A percentile compares a stretch with the other conserved stretches of the same genome.
Conservation (phyloP, 2,113 vertebrate genomes). For the Prochilodus magdalenae region DNA sequence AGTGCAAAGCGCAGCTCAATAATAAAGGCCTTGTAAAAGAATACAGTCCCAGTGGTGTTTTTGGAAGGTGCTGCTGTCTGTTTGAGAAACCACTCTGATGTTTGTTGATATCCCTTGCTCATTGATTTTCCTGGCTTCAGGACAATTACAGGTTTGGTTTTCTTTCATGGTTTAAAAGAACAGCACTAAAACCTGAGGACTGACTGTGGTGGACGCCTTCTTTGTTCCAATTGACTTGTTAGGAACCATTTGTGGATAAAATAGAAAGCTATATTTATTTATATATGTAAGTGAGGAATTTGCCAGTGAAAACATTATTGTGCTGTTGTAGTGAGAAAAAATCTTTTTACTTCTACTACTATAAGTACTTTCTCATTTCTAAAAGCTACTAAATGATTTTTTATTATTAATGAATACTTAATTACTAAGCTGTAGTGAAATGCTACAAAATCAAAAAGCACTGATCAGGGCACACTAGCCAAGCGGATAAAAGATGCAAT, state of each 20-base stretch:
- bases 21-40: slow-evolving; percentile 32
- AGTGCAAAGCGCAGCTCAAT: slow-evolving; percentile 17
- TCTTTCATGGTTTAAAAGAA: slow-evolving; percentile 17
- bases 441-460: too few species aligned
- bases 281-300: too few species aligned
- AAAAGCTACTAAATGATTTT: too few species aligned
- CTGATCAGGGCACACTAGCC: too few species aligned
- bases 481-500: too few species aligned
- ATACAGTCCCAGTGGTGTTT: slow-evolving; percentile 46
- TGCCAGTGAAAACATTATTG: too few species aligned
- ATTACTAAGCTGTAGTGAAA: too few species aligned
- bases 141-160: slow-evolving; percentile 43
- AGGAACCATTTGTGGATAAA: slow-evolving; percentile 19
- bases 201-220: slow-evolving; percentile 15
- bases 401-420: too few species aligned
- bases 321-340: too few species aligned
- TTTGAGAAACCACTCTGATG: slow-evolving; percentile 37
- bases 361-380: too few species aligned
- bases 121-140: slow-evolving; percentile 41
- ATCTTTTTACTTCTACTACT: too few species aligned
- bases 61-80: slow-evolving; percentile 43
- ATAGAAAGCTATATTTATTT: too few species aligned
- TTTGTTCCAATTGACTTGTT: not conserved
- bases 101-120: slow-evolving; percentile 56
- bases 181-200: slow-evolving; percentile 27